A percentile compares a stretch with the other conserved stretches of the same genome.
Evolutionary conservation across 2,113 vertebrate genomes (phyloP).

Genomic region (Hystrix cristata): DNA sequence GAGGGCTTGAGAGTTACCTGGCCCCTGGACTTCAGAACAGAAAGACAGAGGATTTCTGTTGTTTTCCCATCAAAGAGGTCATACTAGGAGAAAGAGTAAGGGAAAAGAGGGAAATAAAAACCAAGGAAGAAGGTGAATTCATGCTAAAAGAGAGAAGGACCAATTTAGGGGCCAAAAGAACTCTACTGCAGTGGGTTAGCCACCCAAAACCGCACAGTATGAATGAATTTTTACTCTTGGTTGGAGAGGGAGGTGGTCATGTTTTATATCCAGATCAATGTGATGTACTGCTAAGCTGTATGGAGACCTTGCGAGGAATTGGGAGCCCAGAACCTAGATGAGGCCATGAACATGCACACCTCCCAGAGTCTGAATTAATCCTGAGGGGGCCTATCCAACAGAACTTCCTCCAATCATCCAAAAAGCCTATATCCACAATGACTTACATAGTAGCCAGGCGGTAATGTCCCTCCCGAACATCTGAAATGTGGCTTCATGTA

Average conservation of each 20-base stretch:
- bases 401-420: background rate
- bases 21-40: background rate
- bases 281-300: background rate
- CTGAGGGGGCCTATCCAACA: background rate
- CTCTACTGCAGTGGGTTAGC: too few species aligned
- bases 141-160: background rate
- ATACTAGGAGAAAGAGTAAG: too few species aligned
- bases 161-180: background rate
- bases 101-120: background rate
- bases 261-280: background rate
- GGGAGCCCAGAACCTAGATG: background rate
- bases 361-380: background rate
- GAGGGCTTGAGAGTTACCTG: background rate
- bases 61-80: background rate
- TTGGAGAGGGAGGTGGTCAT: background rate
- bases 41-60: background rate
- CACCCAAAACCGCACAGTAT: rapidly evolving
- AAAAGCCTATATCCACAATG: background rate
- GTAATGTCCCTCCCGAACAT: background rate
- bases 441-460: background rate
- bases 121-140: background rate
- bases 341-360: background rate
- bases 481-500: background rate
- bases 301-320: background rate
- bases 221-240: background rate